Conservation (phyloP, 1,140 invertebrate genomes). For the Ceratina calcarata region DNA sequence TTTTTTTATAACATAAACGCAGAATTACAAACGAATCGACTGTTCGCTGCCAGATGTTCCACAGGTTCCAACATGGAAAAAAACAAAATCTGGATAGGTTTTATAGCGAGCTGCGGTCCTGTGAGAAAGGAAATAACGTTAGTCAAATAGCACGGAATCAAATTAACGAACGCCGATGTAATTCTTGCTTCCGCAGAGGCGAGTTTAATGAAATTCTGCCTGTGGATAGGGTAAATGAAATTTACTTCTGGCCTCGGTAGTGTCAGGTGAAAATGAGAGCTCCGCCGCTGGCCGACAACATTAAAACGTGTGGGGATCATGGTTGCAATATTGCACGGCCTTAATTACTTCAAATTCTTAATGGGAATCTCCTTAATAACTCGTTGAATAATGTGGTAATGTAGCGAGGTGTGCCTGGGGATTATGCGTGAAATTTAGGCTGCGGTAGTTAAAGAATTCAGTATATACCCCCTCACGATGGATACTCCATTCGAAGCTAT, state of each 20-base stretch:
- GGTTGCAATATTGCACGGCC: background rate
- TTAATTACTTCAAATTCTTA: slow-evolving; percentile 23
- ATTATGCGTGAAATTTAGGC: too few relatives aligned
- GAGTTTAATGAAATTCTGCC: slow-evolving; percentile 50
- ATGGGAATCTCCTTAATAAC: background rate
- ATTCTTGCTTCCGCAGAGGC: slow-evolving; percentile 44
- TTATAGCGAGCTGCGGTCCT: background rate
- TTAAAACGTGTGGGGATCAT: slow-evolving; percentile 29
- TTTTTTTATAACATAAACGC: background rate
- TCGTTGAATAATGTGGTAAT: background rate
- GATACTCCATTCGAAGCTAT: too few relatives aligned
- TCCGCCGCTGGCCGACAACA: background rate
- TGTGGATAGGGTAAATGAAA: slow-evolving; percentile 21
- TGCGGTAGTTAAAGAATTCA: too few relatives aligned
- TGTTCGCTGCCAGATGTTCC: too few relatives aligned
- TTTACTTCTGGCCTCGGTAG: slow-evolving; percentile 28
- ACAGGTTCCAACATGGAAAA: too few relatives aligned
- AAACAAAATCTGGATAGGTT: background rate
- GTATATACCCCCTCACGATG: too few relatives aligned
- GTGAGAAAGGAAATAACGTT: background rate
- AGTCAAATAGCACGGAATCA: slow-evolving; percentile 43
- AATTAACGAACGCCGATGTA: slow-evolving; percentile 57
- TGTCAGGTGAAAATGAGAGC: slow-evolving; percentile 41
- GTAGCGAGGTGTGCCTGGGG: background rate
- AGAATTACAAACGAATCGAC: too few relatives aligned